A percentile compares a stretch with the other conserved stretches of the same genome.
Conservation (phyloP, 2,113 vertebrate species). For the Takifugu bimaculatus region DNA sequence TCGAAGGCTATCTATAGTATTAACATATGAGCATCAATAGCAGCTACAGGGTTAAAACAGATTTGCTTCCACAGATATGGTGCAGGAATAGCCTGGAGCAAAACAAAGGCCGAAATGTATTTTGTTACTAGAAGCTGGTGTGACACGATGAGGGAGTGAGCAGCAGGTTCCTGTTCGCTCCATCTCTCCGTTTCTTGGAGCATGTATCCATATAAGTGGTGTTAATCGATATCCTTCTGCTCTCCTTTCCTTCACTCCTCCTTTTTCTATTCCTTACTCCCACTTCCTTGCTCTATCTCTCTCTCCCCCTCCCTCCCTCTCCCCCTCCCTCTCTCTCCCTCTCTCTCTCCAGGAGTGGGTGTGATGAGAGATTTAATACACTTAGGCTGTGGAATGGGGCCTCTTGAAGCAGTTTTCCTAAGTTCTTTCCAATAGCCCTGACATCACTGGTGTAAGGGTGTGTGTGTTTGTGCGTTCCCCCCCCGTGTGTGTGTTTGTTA, state of each 20-base stretch:
- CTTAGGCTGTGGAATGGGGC: slow-evolving; percentile 32
- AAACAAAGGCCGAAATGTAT: neutral
- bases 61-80: neutral
- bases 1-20: too few species aligned
- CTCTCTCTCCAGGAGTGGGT: slow-evolving; percentile 19
- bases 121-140: neutral
- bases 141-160: slow-evolving; percentile 12
- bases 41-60: too few species aligned
- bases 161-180: slow-evolving; percentile 1
- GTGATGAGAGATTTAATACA: slow-evolving; percentile 46
- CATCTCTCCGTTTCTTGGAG: slow-evolving; percentile 23
- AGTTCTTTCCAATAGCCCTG: slow-evolving; percentile 26
- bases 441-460: slow-evolving; percentile 10
- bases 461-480: neutral
- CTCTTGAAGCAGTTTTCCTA: slow-evolving; percentile 35
- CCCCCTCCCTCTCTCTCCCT: slow-evolving; percentile 1
- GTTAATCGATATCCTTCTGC: slow-evolving; percentile 39
- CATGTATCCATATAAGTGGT: slow-evolving; percentile 17
- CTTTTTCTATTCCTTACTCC: slow-evolving; percentile 35
- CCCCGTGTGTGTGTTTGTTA: neutral
- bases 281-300: slow-evolving; percentile 13
- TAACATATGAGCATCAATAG: too few species aligned
- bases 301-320: slow-evolving; percentile 11
- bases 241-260: slow-evolving; percentile 16
- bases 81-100: neutral